Percentiles rank a stretch among this genome's conserved stretches.
Conservation (phyloP, 2,113 vertebrate species). For the Halcyon senegalensis region DNA sequence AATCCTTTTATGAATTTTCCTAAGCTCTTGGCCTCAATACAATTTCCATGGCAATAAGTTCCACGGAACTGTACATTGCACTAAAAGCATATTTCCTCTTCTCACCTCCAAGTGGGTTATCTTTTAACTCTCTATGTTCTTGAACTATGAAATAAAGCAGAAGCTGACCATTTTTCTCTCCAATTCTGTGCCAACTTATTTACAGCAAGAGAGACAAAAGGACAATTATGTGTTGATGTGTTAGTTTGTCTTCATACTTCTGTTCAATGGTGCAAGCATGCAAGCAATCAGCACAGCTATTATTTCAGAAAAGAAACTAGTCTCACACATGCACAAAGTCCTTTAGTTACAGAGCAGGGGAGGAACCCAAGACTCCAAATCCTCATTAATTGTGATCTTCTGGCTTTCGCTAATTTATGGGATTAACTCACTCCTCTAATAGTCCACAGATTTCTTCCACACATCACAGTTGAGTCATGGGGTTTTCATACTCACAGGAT, state of each 20-base stretch:
- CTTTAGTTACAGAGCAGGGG: slow-evolving; percentile 10
- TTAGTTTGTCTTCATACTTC: neutral
- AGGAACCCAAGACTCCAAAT: slow-evolving; percentile 61
- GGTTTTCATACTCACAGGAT: slow-evolving; percentile 69
- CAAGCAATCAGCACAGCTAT: neutral
- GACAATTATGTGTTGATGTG: neutral
- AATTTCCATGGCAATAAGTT: neutral
- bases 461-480: slow-evolving; percentile 67
- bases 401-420: slow-evolving; percentile 61
- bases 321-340: slow-evolving; percentile 26
- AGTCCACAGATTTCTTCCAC: slow-evolving; percentile 53
- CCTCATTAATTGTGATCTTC: slow-evolving; percentile 68
- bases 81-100: neutral
- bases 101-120: neutral
- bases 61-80: neutral
- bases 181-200: neutral
- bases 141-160: neutral
- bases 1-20: neutral
- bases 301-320: slow-evolving; percentile 9
- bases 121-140: neutral
- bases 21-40: neutral
- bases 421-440: slow-evolving; percentile 63
- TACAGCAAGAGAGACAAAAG: neutral
- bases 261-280: neutral
- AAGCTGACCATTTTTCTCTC: neutral